A percentile compares a stretch with the other conserved stretches of the same genome.
Evolutionary conservation across 2,888 invertebrate genomes (phyloP).

Genomic region (Macroteleia sp.): DNA sequence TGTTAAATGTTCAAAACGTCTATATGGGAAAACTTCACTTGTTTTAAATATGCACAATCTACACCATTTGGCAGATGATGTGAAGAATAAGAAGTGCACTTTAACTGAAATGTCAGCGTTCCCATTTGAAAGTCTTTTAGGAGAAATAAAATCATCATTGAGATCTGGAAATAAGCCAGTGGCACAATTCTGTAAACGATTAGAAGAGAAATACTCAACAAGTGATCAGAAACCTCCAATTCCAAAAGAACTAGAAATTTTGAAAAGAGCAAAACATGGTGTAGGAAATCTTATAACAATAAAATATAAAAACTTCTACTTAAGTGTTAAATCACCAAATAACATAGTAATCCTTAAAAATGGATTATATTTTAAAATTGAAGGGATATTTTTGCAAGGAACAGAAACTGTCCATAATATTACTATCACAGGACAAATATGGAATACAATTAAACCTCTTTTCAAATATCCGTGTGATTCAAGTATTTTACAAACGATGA

Average conservation of each 20-base stretch:
- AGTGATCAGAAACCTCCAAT: conserved; percentile 3
- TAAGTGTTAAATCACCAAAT: not conserved
- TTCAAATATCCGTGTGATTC: conserved; percentile 5
- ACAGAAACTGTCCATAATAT: not conserved
- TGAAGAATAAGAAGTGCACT: conserved; percentile 1
- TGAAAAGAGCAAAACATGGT: conserved; percentile 7
- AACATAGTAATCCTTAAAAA: conserved; percentile 1
- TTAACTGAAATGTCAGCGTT: conserved; percentile 3
- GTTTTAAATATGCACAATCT: conserved; percentile 40
- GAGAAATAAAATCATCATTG: conserved; percentile 1
- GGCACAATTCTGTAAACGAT: conserved; percentile 8
- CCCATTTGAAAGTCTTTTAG: conserved; percentile 24
- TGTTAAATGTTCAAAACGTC: not conserved
- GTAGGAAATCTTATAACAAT: not conserved
- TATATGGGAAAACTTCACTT: conserved; percentile 19
- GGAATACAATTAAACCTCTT: not conserved
- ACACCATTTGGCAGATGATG: conserved; percentile 46
- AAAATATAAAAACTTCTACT: not conserved
- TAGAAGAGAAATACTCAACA: not conserved
- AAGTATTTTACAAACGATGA: too few relatives aligned
- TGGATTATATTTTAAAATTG: conserved; percentile 1
- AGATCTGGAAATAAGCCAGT: conserved; percentile 6
- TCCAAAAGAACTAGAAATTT: conserved; percentile 1
- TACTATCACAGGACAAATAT: not conserved
- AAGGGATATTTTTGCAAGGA: not conserved